Evolutionary conservation across 2,113 vertebrate species (phyloP).

Genomic region (Spea multiplicata): DNA sequence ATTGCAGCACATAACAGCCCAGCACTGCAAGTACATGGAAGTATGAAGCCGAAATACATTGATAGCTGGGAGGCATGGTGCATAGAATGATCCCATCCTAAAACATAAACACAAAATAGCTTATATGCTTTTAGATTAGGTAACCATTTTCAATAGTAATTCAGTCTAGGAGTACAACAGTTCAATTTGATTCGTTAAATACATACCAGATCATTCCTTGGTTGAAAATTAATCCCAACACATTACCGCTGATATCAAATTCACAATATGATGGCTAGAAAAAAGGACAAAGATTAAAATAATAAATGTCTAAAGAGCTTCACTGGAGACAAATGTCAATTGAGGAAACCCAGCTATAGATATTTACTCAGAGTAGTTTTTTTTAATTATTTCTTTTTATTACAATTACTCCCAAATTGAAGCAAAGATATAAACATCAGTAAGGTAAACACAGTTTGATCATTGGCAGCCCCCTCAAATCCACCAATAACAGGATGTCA

Average conservation of each 20-base stretch:
- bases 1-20: slow-evolving; percentile 97
- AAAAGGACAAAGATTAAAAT: background rate
- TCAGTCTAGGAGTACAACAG: no score
- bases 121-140: no score
- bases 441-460: no score
- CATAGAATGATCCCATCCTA: slow-evolving; percentile 97
- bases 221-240: slow-evolving; percentile 94
- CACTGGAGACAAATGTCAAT: no score
- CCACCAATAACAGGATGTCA: no score
- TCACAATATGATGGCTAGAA: slow-evolving; percentile 91
- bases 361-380: no score
- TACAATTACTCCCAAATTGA: no score
- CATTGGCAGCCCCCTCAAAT: no score
- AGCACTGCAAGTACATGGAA: slow-evolving; percentile 97
- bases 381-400: no score
- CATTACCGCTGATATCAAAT: slow-evolving; percentile 96
- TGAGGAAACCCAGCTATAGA: no score
- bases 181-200: background rate
- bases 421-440: no score
- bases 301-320: background rate
- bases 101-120: slow-evolving; percentile 32
- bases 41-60: slow-evolving; percentile 92
- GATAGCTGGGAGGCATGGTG: slow-evolving; percentile 90
- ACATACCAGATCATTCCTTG: slow-evolving; percentile 98
- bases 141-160: no score